These are phyloP conservation scores for Xyliphius kryptos DNA, from an alignment of 2,113 vertebrate genomes.

Conservation along the genomic window DNA sequence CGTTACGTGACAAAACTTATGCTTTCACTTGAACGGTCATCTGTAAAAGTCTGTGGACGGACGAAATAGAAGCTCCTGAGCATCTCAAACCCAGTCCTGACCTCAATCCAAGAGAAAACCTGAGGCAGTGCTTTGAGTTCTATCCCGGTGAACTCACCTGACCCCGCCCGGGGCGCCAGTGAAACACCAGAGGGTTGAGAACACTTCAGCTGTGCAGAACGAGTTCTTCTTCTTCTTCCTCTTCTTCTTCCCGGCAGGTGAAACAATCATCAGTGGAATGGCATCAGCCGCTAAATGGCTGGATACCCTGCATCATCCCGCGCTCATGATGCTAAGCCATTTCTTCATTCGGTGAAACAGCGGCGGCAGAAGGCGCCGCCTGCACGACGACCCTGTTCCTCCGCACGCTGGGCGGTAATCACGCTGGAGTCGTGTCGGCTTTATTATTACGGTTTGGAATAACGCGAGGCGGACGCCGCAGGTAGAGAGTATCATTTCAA, in stretches of 20 bases:
- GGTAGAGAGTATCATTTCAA: constrained; percentile 33
- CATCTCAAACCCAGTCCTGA: no score
- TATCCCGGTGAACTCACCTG: not conserved
- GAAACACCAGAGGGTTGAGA: not conserved
- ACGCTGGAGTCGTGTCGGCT: not conserved
- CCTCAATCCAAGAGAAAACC: not conserved
- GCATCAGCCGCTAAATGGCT: not conserved
- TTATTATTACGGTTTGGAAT: constrained; percentile 6
- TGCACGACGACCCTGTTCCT: not conserved
- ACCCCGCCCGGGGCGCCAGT: not conserved
- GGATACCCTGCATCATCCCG: not conserved
- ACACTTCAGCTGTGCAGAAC: not conserved
- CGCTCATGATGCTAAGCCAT: not conserved
- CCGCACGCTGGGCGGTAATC: not conserved
- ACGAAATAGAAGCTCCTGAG: no score
- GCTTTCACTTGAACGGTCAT: no score
- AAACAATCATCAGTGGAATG: not conserved
- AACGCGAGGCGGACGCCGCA: not conserved
- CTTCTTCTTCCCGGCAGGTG: not conserved
- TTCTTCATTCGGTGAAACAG: not conserved
- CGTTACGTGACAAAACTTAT: no score
- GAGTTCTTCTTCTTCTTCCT: not conserved
- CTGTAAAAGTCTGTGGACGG: no score
- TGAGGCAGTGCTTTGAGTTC: not conserved
- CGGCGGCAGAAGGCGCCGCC: no score